Percentiles rank a stretch among this genome's conserved stretches.
Conservation (phyloP, 1,140 invertebrate genomes). For the Rhynchophorus ferrugineus region DNA sequence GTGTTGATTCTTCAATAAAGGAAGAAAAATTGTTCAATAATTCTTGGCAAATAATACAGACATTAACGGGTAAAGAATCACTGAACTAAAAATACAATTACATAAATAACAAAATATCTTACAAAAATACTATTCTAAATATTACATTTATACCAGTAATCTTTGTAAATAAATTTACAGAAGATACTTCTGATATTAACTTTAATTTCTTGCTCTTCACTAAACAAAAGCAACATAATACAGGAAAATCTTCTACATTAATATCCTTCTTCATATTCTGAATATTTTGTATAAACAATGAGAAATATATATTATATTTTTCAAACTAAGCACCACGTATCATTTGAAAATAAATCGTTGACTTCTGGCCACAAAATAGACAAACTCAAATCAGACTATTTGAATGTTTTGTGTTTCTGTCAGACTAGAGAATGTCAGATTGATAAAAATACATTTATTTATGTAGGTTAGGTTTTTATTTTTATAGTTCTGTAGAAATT, state of each 20-base stretch:
- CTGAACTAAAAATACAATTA: slow-evolving; percentile 1
- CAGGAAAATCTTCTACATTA: background rate
- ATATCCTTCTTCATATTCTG: slow-evolving; percentile 2
- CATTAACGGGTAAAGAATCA: slow-evolving; percentile 7
- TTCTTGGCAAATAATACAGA: slow-evolving; percentile 8
- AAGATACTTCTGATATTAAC: background rate
- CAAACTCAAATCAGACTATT: too few species aligned
- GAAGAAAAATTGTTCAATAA: slow-evolving; percentile 3
- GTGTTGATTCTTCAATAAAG: slow-evolving; percentile 6
- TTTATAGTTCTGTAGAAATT: too few species aligned
- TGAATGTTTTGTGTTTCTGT: too few species aligned
- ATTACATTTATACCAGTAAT: slow-evolving; percentile 4
- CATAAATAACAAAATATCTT: background rate
- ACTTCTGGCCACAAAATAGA: too few species aligned
- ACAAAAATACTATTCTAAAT: background rate
- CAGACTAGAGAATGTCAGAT: too few species aligned
- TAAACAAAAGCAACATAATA: slow-evolving; percentile 6
- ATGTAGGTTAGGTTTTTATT: too few species aligned
- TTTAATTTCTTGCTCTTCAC: slow-evolving; percentile 1
- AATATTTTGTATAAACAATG: background rate
- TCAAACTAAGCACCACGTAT: too few species aligned
- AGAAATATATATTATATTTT: too few species aligned
- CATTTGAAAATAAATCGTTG: too few species aligned
- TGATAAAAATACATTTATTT: too few species aligned
- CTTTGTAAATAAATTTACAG: slow-evolving; percentile 1